These are phyloP conservation scores for Therioaphis trifolii DNA, from an alignment of 2,888 invertebrate species.

Conservation along the genomic window DNA sequence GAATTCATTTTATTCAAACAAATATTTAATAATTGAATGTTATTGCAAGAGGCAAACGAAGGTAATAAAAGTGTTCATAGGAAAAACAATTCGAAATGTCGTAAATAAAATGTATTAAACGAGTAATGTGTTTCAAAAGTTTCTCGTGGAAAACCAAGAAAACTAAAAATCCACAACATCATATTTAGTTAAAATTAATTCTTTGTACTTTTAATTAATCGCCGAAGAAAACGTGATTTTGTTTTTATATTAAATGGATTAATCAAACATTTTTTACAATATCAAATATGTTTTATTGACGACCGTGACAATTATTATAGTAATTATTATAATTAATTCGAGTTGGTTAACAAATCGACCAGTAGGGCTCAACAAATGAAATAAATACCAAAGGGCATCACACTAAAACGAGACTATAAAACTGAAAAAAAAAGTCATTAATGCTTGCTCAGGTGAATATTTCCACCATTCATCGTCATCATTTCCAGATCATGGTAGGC, in stretches of 20 bases:
- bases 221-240: no score
- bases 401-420: slow-evolving; percentile 3
- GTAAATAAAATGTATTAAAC: no score
- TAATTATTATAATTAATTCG: no score
- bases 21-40: background rate
- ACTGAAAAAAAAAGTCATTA: background rate
- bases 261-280: no score
- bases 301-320: no score
- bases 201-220: no score
- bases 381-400: no score
- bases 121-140: background rate
- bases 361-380: no score
- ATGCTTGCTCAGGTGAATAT: slow-evolving; percentile 48
- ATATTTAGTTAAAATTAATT: background rate
- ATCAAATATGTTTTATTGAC: no score
- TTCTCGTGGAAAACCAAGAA: background rate
- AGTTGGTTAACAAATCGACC: no score
- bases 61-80: background rate
- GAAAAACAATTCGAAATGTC: background rate
- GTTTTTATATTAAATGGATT: no score
- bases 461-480: slow-evolving; percentile 32
- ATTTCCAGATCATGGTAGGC: slow-evolving; percentile 32
- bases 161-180: background rate
- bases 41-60: background rate
- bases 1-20: background rate